Conservation (phyloP, 2,888 invertebrate species). For the Ypsolopha sequella region DNA sequence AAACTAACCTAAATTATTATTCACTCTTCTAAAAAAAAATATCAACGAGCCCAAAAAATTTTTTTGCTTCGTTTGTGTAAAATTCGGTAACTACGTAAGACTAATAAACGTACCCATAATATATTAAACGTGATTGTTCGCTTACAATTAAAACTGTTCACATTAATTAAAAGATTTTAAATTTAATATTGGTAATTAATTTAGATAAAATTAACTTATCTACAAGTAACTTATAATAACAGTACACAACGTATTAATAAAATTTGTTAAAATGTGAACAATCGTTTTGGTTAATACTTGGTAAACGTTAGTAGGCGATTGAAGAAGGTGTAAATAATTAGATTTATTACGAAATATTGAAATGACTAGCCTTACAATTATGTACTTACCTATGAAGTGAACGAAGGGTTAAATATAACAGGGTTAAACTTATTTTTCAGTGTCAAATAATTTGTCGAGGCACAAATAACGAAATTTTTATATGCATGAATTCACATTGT, state of each 20-base stretch:
- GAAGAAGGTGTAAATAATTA: conserved; percentile 3
- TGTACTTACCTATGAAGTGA: conserved; percentile 5
- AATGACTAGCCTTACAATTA: conserved; percentile 25
- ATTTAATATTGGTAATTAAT: conserved; percentile 4
- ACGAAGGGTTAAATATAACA: not conserved
- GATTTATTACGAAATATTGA: conserved; percentile 21
- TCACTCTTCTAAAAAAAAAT: too few species aligned
- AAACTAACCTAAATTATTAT: too few species aligned
- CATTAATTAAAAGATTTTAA: conserved; percentile 27
- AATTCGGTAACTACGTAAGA: conserved; percentile 28
- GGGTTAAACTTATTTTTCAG: too few species aligned
- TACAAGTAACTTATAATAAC: conserved; percentile 28
- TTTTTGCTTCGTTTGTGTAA: conserved; percentile 7
- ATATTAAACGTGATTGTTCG: not conserved
- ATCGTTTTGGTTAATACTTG: conserved; percentile 60
- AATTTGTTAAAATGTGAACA: conserved; percentile 60
- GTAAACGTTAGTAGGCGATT: conserved; percentile 15
- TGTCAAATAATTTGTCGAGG: conserved; percentile 11
- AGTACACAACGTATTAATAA: conserved; percentile 60
- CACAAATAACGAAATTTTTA: conserved; percentile 19
- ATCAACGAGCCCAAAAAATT: not conserved
- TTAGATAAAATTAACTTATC: conserved; percentile 32
- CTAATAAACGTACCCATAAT: conserved; percentile 11
- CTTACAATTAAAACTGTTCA: conserved; percentile 25
- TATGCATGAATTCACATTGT: conserved; percentile 13